Percentiles rank a stretch among this genome's conserved stretches.
Conservation (phyloP, 2,888 invertebrate species). For the Acleris sparsana region DNA sequence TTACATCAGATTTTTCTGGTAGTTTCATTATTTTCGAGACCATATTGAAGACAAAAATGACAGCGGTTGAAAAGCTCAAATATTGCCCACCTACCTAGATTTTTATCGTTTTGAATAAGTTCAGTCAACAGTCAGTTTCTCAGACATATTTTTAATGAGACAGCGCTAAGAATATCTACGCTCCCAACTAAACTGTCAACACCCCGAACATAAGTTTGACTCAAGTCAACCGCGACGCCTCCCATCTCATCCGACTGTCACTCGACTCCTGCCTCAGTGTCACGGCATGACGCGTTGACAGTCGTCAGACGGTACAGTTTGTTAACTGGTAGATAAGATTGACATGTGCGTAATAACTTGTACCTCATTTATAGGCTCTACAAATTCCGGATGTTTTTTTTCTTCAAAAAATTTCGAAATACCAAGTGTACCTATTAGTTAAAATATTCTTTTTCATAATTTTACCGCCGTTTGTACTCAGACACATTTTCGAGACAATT, state of each 20-base stretch:
- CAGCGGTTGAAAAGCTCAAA: too few relatives aligned
- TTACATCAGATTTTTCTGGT: too few relatives aligned
- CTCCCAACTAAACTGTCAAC: slow-evolving; percentile 24
- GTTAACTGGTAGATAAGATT: slow-evolving; percentile 25
- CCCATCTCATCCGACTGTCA: slow-evolving; percentile 28
- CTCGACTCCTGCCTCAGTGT: slow-evolving; percentile 26
- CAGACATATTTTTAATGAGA: not conserved
- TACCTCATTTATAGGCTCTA: too few relatives aligned
- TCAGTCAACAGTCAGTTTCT: not conserved
- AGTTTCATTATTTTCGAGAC: too few relatives aligned
- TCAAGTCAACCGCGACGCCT: slow-evolving; percentile 19
- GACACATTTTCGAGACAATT: too few relatives aligned
- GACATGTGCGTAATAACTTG: slow-evolving; percentile 22
- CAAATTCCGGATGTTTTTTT: too few relatives aligned
- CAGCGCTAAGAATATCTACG: slow-evolving; percentile 21
- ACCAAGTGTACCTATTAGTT: too few relatives aligned
- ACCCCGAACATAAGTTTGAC: slow-evolving; percentile 21
- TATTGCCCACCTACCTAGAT: too few relatives aligned
- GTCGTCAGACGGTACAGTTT: slow-evolving; percentile 26
- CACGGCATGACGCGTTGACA: slow-evolving; percentile 27
- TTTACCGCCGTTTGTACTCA: too few relatives aligned
- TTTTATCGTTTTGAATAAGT: not conserved
- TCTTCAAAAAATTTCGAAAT: too few relatives aligned
- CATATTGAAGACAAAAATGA: too few relatives aligned
- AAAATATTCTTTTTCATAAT: too few relatives aligned